A percentile compares a stretch with the other conserved stretches of the same genome.
phyloP scores from a whole-genome alignment of 35 echinoderm and acorn worm species.

The Holothuria glaberrima region DNA sequence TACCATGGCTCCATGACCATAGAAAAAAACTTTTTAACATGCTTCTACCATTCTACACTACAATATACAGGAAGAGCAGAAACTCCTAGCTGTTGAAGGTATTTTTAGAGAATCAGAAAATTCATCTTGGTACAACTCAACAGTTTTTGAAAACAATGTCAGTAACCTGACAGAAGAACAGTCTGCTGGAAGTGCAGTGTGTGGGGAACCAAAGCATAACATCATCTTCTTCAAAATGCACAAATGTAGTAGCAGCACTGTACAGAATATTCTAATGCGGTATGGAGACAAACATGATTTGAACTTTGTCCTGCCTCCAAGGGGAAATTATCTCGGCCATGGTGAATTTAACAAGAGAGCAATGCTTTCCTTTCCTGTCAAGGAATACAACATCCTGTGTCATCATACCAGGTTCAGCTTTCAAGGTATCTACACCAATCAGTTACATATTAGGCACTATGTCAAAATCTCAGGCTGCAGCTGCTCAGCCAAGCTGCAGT shows the following conservation, averaged over 20 bases:
- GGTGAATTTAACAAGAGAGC: slow-evolving; percentile 53
- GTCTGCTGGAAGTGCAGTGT: not conserved
- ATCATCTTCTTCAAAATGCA: slow-evolving; percentile 96
- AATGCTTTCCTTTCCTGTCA: slow-evolving; percentile 65
- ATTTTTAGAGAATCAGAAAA: too few relatives aligned
- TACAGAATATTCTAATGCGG: slow-evolving; percentile 94
- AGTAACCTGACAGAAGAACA: not conserved
- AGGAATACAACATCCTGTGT: slow-evolving; percentile 93
- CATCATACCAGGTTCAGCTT: slow-evolving; percentile 86
- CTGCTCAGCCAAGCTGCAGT: too few relatives aligned
- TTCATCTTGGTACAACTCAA: too few relatives aligned
- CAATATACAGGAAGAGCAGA: too few relatives aligned
- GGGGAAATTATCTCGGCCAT: slow-evolving; percentile 86
- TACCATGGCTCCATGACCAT: too few relatives aligned
- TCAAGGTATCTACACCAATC: slow-evolving; percentile 75
- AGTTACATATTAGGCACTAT: too few relatives aligned
- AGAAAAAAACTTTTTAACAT: too few relatives aligned
- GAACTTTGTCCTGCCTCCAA: slow-evolving; percentile 82
- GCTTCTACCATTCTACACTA: too few relatives aligned
- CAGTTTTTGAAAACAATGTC: too few relatives aligned
- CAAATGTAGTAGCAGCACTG: slow-evolving; percentile 95
- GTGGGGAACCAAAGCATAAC: slow-evolving; percentile 49
- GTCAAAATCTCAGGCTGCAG: too few relatives aligned
- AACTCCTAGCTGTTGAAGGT: too few relatives aligned
- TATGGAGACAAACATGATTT: slow-evolving; percentile 71